Percentiles rank a stretch among this genome's conserved stretches.
These are phyloP conservation scores for Clostera curtula DNA, from an alignment of 2,888 invertebrate species.

Conservation along the genomic window DNA sequence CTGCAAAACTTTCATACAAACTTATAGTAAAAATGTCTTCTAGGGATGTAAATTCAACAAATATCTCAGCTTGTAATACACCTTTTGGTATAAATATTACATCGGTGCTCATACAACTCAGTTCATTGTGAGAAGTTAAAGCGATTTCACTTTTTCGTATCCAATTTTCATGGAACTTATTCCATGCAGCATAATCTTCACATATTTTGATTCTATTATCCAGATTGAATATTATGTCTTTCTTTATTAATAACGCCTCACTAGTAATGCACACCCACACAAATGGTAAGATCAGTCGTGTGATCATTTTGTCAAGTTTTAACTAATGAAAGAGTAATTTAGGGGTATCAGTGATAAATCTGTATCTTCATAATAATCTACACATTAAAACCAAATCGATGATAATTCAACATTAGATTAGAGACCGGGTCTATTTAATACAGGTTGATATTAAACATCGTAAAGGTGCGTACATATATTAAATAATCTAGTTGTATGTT, in stretches of 20 bases:
- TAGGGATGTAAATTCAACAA: slow-evolving; percentile 10
- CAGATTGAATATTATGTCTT: slow-evolving; percentile 6
- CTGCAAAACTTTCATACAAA: slow-evolving; percentile 14
- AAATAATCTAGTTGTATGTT: too few relatives aligned
- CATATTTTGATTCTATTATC: slow-evolving; percentile 4
- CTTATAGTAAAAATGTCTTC: slow-evolving; percentile 23
- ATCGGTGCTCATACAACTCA: slow-evolving; percentile 14
- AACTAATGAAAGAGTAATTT: slow-evolving; percentile 7
- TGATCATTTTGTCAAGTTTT: slow-evolving; percentile 12
- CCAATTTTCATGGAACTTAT: slow-evolving; percentile 1
- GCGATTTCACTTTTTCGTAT: slow-evolving; percentile 1
- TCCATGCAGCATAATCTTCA: slow-evolving; percentile 4
- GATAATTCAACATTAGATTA: too few relatives aligned
- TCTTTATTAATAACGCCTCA: slow-evolving; percentile 4
- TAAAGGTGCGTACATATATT: too few relatives aligned
- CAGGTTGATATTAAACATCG: too few relatives aligned
- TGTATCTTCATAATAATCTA: slow-evolving; percentile 10
- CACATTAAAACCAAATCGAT: too few relatives aligned
- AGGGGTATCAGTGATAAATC: not conserved
- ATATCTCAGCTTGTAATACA: slow-evolving; percentile 12
- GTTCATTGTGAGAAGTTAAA: slow-evolving; percentile 6
- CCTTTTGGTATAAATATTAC: slow-evolving; percentile 10
- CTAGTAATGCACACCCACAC: slow-evolving; percentile 5
- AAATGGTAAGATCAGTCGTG: slow-evolving; percentile 5
- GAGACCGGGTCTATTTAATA: too few relatives aligned